Conservation (phyloP, 2,797 vertebrate species). For the Hylomyscus alleni region DNA sequence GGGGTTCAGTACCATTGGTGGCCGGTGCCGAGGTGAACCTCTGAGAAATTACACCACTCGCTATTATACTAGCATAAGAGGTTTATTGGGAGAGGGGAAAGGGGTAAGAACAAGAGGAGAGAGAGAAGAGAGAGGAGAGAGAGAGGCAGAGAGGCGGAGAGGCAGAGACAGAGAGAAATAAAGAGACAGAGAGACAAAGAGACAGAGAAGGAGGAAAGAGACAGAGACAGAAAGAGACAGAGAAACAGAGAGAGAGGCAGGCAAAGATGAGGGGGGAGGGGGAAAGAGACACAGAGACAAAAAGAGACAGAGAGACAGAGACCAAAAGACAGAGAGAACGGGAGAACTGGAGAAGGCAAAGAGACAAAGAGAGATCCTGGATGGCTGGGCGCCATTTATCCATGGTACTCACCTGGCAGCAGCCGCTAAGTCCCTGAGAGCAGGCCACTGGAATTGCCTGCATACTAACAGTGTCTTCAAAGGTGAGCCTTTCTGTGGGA, state of each 20-base stretch:
- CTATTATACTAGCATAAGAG: not conserved
- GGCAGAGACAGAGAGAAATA: no score
- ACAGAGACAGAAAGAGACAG: not conserved
- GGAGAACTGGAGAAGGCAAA: no score
- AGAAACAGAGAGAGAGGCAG: no score
- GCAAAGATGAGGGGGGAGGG: no score
- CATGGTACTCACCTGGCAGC: not conserved
- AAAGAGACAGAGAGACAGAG: not conserved
- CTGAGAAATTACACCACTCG: not conserved
- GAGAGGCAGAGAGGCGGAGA: fast-evolving
- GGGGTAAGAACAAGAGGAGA: not conserved
- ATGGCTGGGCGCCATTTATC: no score
- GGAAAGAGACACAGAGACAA: no score
- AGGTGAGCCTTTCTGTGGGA: not conserved
- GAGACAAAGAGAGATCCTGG: no score
- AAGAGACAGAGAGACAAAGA: no score
- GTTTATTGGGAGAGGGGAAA: not conserved
- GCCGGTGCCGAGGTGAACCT: not conserved
- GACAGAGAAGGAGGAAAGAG: no score
- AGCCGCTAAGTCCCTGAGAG: not conserved
- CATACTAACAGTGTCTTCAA: not conserved
- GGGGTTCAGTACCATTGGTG: not conserved
- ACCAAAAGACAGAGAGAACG: no score
- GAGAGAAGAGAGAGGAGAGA: not conserved
- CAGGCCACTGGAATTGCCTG: not conserved